A percentile compares a stretch with the other conserved stretches of the same genome.
Evolutionary conservation across 2,888 invertebrate species (phyloP).

Genomic region (Coleophora flavipennella): DNA sequence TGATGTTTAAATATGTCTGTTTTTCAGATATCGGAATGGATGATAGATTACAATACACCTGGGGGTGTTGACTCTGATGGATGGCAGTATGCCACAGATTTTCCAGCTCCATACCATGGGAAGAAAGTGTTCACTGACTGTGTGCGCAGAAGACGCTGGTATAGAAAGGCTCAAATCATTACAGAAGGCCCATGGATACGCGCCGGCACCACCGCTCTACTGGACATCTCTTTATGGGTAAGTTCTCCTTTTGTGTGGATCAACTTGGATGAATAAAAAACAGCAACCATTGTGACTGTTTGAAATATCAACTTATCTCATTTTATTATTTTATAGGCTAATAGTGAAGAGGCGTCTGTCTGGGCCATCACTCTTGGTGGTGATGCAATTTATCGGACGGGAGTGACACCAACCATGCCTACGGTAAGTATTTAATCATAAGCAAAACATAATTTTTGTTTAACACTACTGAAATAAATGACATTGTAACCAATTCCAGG

Average conservation of each 20-base stretch:
- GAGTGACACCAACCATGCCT: conserved; percentile 81
- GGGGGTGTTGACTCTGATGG: conserved; percentile 93
- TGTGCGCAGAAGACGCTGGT: conserved; percentile 88
- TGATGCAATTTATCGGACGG: conserved; percentile 86
- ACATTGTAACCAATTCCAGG: conserved; percentile 74
- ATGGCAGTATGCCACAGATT: conserved; percentile 96
- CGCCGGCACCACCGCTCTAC: conserved; percentile 86
- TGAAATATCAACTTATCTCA: no score
- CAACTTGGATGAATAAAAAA: no score
- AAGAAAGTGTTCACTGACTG: conserved; percentile 91
- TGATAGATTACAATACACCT: conserved; percentile 90
- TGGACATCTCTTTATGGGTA: conserved; percentile 85
- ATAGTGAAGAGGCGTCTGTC: conserved; percentile 68
- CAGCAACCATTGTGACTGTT: no score
- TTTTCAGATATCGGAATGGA: conserved; percentile 86
- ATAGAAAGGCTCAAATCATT: conserved; percentile 84
- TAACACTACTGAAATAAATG: no score
- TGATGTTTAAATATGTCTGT: not conserved
- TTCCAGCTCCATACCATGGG: conserved; percentile 89
- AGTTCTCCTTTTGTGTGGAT: conserved; percentile 17
- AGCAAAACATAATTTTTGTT: no score
- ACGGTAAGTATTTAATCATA: conserved; percentile 67
- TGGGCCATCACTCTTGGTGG: conserved; percentile 92
- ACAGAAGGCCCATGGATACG: conserved; percentile 92
- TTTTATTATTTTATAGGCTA: conserved; percentile 28